Percentiles rank a stretch among this genome's conserved stretches.
Evolutionary conservation across 2,797 vertebrate genomes (phyloP).

Genomic region (Avahi laniger): DNA sequence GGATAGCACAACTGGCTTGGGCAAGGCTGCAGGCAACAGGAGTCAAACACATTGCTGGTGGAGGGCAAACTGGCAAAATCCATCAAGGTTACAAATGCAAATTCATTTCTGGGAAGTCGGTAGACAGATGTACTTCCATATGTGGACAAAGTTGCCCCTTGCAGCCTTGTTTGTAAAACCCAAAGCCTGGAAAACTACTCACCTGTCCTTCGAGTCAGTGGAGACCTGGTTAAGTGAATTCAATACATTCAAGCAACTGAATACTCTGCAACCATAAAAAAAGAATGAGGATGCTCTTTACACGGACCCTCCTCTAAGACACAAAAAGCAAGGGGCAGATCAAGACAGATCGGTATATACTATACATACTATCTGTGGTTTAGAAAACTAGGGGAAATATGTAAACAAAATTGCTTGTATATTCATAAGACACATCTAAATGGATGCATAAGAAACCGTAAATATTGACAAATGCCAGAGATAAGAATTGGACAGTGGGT

Average conservation of each 20-base stretch:
- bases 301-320: background rate
- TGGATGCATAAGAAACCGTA: background rate
- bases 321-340: background rate
- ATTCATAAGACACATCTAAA: background rate
- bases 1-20: background rate
- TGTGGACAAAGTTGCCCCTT: background rate
- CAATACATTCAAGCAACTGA: background rate
- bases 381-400: background rate
- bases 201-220: background rate
- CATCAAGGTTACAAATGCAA: background rate
- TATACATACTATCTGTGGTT: background rate
- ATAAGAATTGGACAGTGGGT: background rate
- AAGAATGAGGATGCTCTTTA: background rate
- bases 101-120: background rate
- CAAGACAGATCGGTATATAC: background rate
- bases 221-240: background rate
- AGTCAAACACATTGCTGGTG: background rate
- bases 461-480: background rate
- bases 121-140: background rate
- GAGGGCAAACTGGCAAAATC: background rate
- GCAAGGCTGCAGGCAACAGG: background rate
- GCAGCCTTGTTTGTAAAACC: background rate
- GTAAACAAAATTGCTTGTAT: background rate
- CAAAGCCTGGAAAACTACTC: background rate
- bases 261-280: background rate